Evolutionary conservation across 1,140 invertebrate genomes (phyloP), one percentile per base, ranked within the genome.

Genomic region (Dufourea novaeangliae): DNA sequence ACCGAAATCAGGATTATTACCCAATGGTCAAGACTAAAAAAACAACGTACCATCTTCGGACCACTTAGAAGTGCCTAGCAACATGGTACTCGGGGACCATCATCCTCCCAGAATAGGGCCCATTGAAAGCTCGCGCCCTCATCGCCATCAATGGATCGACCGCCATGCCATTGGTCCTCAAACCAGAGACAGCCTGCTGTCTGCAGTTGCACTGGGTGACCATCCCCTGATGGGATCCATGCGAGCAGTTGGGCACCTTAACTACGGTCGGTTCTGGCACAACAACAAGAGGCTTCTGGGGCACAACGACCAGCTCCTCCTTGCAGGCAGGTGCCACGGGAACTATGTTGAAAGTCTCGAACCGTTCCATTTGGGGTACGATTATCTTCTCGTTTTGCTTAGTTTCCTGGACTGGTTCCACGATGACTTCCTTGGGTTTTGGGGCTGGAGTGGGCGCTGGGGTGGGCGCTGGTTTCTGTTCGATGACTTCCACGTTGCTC

Each of bases 101-200:
- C n/a, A n/a, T n/a, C n/a, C n/a, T n/a, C n/a, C n/a, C n/a, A n/a
- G n/a, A n/a, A n/a, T n/a, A n/a, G n/a, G n/a, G n/a, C n/a, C n/a
- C n/a, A n/a, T n/a, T n/a, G n/a, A n/a, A 11, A 1, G 27, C 10
- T 2, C 11, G 25, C 12, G 27, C 25, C 10, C 27, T 56, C 32
- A 64, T 32, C 10, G 22, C 3, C 63, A 27, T 22, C 8, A 32
- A 11, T 0, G 20, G 50, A 5, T 39, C n/a, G 3, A 27, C 22
- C 2, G 5, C 14, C 5, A 57, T 0, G 0, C 5, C 8, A 0
- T 0, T 20, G 2, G 72, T 2, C 0, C 17, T 0, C 2, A 46
- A 0, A 11, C 3, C 4, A 6, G 14, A 22, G 2, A 20, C 4
- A 0, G 0, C 27, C 17, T 32, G 41, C 11, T 8, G 14, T 1